These are phyloP conservation scores for human (Homo sapiens) DNA, from an alignment of 2,113 vertebrate genomes.

Conservation along the genomic window DNA sequence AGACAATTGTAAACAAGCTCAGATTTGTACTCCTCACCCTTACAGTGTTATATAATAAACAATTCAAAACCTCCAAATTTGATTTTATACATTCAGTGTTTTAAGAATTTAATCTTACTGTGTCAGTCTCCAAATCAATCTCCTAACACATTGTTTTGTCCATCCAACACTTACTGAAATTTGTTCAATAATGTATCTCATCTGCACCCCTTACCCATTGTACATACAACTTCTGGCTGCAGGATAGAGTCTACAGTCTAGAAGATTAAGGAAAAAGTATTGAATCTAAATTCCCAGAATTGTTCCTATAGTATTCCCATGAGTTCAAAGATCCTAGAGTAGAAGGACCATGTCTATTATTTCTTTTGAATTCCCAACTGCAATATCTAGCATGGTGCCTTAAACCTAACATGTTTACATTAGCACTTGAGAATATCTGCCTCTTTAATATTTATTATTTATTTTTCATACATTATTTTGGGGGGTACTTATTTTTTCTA, in stretches of 20 bases:
- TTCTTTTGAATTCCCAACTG: neutral
- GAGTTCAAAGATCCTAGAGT: neutral
- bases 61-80: neutral
- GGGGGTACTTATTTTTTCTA: too few species aligned
- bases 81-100: neutral
- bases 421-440: neutral
- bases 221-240: neutral
- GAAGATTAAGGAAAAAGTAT: neutral
- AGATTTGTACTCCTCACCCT: neutral
- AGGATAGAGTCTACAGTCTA: neutral
- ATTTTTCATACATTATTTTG: neutral
- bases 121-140: neutral
- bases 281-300: neutral
- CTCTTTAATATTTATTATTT: neutral
- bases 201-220: neutral
- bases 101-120: neutral
- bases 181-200: neutral
- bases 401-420: neutral
- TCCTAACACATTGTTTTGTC: neutral
- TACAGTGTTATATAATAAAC: neutral
- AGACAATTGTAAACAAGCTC: neutral
- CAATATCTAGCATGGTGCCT: neutral
- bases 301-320: neutral
- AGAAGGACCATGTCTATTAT: neutral
- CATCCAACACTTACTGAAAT: neutral